Evolutionary conservation across 2,797 vertebrate species (phyloP), one percentile per base, ranked within the genome.

Genomic region (Etheostoma perlongum): DNA sequence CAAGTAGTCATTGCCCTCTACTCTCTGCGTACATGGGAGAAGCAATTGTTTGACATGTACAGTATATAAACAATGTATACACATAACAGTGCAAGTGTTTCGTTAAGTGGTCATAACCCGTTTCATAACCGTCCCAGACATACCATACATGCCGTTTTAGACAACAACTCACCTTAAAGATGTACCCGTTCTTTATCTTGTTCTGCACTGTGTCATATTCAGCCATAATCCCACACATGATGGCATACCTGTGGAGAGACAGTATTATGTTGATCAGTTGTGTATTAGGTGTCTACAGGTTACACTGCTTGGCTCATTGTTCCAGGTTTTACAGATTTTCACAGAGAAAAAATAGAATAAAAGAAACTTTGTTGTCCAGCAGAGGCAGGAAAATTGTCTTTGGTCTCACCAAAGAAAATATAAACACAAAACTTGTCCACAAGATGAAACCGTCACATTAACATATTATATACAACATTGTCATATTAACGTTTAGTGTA

Each of bases 151-250:
- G 36, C 36, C 10, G 36, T 62, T 42, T n/a, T 8, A 16, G n/a
- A 66, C 14, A 48, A 42, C 15, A 13, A 90, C 89, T 91, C 94
- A 99, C 98, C 97, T 99, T 99, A 87, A 99, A 99, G 82, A 96
- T 94, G 89, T 97, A 96, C 76, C 98, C 98, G 73, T 97, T 97
- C 94, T 95, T 98, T 89, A 99, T 97, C 95, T 96, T 99, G 94
- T 98, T 98, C 90, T 99, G 98, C 81, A 99, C 82, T 18, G 95
- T 97, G 85, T 98, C 98, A 82, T 97, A 97, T 70, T 98, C 97
- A 53, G 98, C 96, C 92, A 98, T 93, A 59, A 97, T 95, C 77
- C 98, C 98, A 93, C 98, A 99, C 89, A 98, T 95, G 92, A 99
- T 93, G 75, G 98, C 98, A 88, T 97, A 99, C 98, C 98, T 99